Evolutionary conservation across 1,140 invertebrate species (phyloP).

Genomic region (Macrobrachium rosenbergii): DNA sequence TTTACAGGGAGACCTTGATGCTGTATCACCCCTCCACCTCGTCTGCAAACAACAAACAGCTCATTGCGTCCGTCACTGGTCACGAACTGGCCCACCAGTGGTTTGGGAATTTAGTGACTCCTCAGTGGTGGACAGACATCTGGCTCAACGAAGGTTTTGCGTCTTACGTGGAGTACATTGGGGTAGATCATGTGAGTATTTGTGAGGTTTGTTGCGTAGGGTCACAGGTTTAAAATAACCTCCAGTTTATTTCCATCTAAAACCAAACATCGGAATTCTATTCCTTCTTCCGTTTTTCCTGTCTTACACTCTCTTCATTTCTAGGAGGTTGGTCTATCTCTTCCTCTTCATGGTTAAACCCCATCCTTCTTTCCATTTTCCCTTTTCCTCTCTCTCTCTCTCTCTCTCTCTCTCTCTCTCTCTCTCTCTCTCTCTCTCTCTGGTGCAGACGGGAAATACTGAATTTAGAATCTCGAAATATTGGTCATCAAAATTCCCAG

Average conservation of each 20-base stretch:
- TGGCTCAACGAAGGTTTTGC: conserved; percentile 74
- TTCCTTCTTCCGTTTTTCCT: too few relatives aligned
- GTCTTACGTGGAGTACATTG: conserved; percentile 32
- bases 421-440: too few relatives aligned
- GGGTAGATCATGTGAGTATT: conserved; percentile 32
- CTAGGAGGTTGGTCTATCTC: too few relatives aligned
- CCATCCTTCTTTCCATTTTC: too few relatives aligned
- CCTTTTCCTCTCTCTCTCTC: too few relatives aligned
- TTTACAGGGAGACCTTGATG: conserved; percentile 30
- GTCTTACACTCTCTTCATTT: too few relatives aligned
- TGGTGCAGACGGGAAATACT: too few relatives aligned
- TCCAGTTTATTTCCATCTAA: background rate
- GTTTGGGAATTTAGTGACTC: conserved; percentile 76
- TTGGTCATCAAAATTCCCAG: too few relatives aligned
- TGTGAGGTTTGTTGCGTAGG: conserved; percentile 25
- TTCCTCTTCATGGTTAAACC: too few relatives aligned
- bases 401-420: too few relatives aligned
- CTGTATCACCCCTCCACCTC: conserved; percentile 23
- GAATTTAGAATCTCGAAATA: too few relatives aligned
- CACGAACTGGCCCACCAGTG: conserved; percentile 50
- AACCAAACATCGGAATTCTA: background rate
- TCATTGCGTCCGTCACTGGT: conserved; percentile 24
- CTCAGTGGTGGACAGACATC: conserved; percentile 75
- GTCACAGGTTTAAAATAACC: too few relatives aligned
- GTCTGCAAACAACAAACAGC: conserved; percentile 17